phyloP scores from a whole-genome alignment of 2,797 vertebrate genomes.

The Halcyon smyrnensis region DNA sequence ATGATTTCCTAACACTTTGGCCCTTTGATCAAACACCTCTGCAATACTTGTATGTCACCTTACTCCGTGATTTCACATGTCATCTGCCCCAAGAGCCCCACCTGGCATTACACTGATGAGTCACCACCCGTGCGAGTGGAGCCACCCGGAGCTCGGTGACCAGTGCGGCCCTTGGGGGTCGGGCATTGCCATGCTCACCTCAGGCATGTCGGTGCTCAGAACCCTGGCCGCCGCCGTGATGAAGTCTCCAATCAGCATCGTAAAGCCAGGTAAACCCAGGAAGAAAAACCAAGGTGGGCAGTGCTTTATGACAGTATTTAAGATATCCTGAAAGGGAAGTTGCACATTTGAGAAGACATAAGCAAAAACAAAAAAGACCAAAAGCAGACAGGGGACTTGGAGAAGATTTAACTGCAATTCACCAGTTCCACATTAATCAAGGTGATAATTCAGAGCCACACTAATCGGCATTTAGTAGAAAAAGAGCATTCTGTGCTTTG shows the following conservation, averaged over 20 bases:
- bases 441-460: neutral
- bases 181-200: conserved; percentile 83
- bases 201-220: conserved; percentile 83
- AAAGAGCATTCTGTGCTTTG: neutral
- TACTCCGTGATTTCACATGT: conserved; percentile 72
- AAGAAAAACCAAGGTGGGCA: conserved; percentile 96
- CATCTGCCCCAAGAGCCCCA: conserved; percentile 57
- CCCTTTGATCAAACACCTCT: conserved; percentile 76
- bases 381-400: neutral
- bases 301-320: conserved; percentile 91
- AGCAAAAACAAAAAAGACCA: neutral
- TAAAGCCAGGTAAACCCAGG: conserved; percentile 93
- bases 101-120: conserved; percentile 70
- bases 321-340: conserved; percentile 85
- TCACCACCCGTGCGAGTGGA: conserved; percentile 76
- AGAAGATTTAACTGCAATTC: neutral
- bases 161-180: neutral
- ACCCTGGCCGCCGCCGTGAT: conserved; percentile 88
- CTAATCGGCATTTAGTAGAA: rapidly evolving
- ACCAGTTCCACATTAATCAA: rapidly evolving
- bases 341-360: neutral
- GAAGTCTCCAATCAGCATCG: conserved; percentile 93
- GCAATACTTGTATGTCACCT: conserved; percentile 63
- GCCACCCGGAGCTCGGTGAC: conserved; percentile 70
- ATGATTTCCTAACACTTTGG: conserved; percentile 65